A percentile compares a stretch with the other conserved stretches of the same genome.
phyloP scores from a whole-genome alignment of 2,888 invertebrate genomes.

The Morinoia aosen region DNA sequence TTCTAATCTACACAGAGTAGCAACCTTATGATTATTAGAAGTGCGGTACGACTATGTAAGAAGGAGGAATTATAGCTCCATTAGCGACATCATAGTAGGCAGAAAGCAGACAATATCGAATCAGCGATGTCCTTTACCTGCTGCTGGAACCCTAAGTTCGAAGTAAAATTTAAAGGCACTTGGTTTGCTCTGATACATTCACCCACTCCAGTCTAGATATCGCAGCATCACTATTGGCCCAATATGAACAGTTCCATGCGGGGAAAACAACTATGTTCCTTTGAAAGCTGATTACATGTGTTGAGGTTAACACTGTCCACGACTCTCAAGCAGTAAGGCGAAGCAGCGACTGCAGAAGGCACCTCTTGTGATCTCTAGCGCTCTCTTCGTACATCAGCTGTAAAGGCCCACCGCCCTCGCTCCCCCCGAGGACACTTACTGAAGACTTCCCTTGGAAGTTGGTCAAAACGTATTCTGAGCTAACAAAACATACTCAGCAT shows the following conservation, averaged over 20 bases:
- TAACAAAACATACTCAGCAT: neutral
- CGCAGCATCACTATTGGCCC: neutral
- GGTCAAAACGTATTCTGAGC: too few species aligned
- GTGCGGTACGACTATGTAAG: neutral
- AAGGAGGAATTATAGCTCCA: neutral
- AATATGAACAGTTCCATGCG: neutral
- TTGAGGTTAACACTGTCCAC: neutral
- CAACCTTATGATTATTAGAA: neutral
- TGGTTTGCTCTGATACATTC: neutral
- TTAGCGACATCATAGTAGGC: neutral
- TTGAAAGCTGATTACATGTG: neutral
- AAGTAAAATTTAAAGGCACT: neutral
- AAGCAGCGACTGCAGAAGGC: neutral
- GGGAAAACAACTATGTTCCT: neutral
- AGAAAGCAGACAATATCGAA: neutral
- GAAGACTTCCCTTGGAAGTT: neutral
- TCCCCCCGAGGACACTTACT: neutral
- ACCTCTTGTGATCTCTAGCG: neutral
- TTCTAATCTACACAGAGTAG: neutral
- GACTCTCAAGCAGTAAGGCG: neutral
- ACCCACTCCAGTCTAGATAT: neutral
- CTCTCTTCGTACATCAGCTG: neutral
- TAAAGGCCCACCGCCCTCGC: neutral
- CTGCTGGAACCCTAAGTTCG: neutral
- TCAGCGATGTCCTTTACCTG: slow-evolving; percentile 1